These are phyloP conservation scores for Drosophila multiciliata DNA, from an alignment of 2,888 invertebrate species.

Conservation along the genomic window DNA sequence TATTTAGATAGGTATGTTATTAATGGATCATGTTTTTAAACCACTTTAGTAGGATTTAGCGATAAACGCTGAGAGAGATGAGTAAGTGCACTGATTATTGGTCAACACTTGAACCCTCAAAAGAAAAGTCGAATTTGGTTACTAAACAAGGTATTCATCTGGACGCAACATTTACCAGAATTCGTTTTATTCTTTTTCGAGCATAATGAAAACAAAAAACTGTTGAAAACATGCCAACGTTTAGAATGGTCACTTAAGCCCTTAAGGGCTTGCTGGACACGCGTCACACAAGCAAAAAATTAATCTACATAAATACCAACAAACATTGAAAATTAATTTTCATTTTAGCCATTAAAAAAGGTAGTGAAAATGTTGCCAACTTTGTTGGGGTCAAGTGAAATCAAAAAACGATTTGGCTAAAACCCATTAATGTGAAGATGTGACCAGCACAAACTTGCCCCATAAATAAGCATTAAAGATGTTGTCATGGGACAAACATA, in stretches of 20 bases:
- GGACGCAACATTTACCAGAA: not conserved
- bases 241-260: conserved; percentile 51
- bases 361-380: conserved; percentile 13
- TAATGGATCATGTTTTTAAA: not conserved
- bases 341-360: conserved; percentile 23
- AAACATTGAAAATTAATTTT: conserved; percentile 33
- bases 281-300: conserved; percentile 36
- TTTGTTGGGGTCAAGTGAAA: conserved; percentile 52
- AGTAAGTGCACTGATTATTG: not conserved
- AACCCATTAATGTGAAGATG: conserved; percentile 47
- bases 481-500: conserved; percentile 8
- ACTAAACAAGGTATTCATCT: not conserved
- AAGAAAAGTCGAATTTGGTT: not conserved
- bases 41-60: not conserved
- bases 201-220: not conserved
- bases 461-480: not conserved
- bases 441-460: not conserved
- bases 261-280: conserved; percentile 55
- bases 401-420: conserved; percentile 39
- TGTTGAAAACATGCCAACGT: conserved; percentile 62
- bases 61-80: not conserved
- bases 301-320: conserved; percentile 38
- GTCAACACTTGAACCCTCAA: not conserved
- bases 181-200: not conserved
- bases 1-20: no score